Conservation (phyloP, 2,797 vertebrate genomes). For the Gymnoscopelus microlampas region DNA sequence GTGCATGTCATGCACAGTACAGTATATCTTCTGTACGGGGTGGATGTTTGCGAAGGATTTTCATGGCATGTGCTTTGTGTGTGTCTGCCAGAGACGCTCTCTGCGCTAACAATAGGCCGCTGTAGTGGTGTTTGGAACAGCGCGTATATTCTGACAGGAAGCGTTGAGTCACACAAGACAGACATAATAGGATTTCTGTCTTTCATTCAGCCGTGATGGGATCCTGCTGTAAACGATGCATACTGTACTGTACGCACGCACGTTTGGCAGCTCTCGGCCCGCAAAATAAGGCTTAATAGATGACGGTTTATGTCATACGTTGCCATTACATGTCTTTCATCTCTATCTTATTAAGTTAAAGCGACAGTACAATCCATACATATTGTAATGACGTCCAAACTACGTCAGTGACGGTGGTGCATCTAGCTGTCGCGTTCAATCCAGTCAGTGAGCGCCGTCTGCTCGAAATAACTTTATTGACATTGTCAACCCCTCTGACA, state of each 20-base stretch:
- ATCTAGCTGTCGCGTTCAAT: too few species aligned
- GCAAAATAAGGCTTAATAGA: slow-evolving; percentile 28
- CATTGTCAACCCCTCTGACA: too few species aligned
- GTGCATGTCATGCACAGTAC: too few species aligned
- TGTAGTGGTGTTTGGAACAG: slow-evolving; percentile 5
- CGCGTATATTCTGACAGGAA: slow-evolving; percentile 27
- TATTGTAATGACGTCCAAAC: too few species aligned
- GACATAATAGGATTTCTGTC: slow-evolving; percentile 50
- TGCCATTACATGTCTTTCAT: slow-evolving; percentile 31
- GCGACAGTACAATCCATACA: slow-evolving; percentile 5
- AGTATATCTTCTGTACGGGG: too few species aligned
- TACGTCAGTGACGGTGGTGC: too few species aligned
- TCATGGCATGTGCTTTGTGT: not conserved
- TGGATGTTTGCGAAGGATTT: too few species aligned
- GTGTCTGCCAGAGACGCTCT: not conserved
- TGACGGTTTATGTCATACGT: slow-evolving; percentile 40
- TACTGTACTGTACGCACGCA: slow-evolving; percentile 25
- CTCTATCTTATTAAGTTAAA: slow-evolving; percentile 17
- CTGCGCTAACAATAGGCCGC: slow-evolving; percentile 13
- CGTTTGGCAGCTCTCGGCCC: slow-evolving; percentile 21
- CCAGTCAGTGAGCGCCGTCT: too few species aligned
- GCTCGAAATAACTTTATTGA: too few species aligned
- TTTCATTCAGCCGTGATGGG: slow-evolving; percentile 33
- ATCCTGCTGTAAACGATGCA: slow-evolving; percentile 40
- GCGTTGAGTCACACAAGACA: slow-evolving; percentile 12